Percentiles rank a stretch among this genome's conserved stretches.
phyloP scores from a whole-genome alignment of 2,797 vertebrate genomes.

The Nasua narica region DNA sequence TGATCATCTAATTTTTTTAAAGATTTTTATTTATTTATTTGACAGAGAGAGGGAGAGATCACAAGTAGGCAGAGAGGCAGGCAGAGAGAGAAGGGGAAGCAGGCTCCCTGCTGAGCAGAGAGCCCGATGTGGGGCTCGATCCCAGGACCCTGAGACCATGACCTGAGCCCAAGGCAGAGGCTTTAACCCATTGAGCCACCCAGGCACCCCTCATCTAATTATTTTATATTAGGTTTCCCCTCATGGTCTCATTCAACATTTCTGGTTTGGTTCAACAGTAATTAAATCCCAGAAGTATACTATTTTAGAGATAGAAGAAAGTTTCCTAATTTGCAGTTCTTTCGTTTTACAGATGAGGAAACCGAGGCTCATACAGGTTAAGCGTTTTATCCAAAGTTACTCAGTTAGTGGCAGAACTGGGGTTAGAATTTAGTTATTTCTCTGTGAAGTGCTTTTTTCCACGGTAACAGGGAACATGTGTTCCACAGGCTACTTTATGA shows the following conservation, averaged over 20 bases:
- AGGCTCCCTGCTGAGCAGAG: too few relatives aligned
- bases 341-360: neutral
- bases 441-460: neutral
- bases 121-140: too few relatives aligned
- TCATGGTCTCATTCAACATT: neutral
- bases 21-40: too few relatives aligned
- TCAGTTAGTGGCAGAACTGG: neutral
- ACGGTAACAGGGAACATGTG: neutral
- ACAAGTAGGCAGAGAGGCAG: too few relatives aligned
- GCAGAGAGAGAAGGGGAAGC: too few relatives aligned
- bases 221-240: slow-evolving; percentile 17
- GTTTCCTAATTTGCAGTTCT: slow-evolving; percentile 9
- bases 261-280: slow-evolving; percentile 19
- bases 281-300: neutral
- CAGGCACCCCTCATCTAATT: neutral
- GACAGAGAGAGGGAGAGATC: too few relatives aligned
- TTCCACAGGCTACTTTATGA: neutral
- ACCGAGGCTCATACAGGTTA: neutral
- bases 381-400: neutral
- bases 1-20: neutral
- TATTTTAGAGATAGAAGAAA: slow-evolving; percentile 24
- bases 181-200: too few relatives aligned
- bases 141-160: too few relatives aligned
- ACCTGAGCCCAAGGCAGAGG: too few relatives aligned
- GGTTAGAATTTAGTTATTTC: slow-evolving; percentile 29